Base-by-base conservation (phyloP, 2,797 vertebrate genomes). In the Hybognathus amarus region DNA sequence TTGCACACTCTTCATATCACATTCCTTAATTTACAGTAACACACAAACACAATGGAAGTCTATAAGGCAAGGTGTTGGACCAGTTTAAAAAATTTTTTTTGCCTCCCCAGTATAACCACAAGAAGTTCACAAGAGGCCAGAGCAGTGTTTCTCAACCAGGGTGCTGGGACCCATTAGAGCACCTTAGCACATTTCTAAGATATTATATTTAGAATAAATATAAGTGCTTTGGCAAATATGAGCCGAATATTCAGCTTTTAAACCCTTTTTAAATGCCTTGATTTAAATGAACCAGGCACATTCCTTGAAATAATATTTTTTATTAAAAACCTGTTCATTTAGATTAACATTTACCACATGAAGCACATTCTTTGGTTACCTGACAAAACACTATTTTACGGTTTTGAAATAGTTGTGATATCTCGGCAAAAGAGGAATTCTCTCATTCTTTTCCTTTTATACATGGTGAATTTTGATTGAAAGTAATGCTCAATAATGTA, bases 261-360 rank as follows among this genome's bases (percentile, higher is more conserved):
- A 70, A 70, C 17, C 17, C 5, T 5, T 59, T 15, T 63, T 24
- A 18, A 30, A 80, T 80, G 38, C 52, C 8, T 80, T 6, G 61
- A 11, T 42, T 66, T 22, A 66, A 67, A 50, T 61, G 1, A 47
- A 17, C 68, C 27, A 47, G 54, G 20, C 24, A 73, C 54, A 63
- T 73, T 81, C 40, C 13, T 73, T 63, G 13, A 81, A 63, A 81
- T 63, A 45, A 17, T 59, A n/a, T 38, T 11, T 75, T 24, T 75
- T 10, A 1, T 15, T 24, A 30, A n/a, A 70, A 70, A 59, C n/a
- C 66, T 22, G 38, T 59, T 80, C n/a, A 59, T 80, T 80, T 70
- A 42, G 6, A 30, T 45, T 13, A 75, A 38, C 13, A 75, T 40
- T 80, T 33, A n/a, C 52, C 38, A 36, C 36, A 56, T 42, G 22